These are phyloP conservation scores for Oryzias dopingdopingensis DNA, from an alignment of 2,797 vertebrate species.

Conservation along the genomic window DNA sequence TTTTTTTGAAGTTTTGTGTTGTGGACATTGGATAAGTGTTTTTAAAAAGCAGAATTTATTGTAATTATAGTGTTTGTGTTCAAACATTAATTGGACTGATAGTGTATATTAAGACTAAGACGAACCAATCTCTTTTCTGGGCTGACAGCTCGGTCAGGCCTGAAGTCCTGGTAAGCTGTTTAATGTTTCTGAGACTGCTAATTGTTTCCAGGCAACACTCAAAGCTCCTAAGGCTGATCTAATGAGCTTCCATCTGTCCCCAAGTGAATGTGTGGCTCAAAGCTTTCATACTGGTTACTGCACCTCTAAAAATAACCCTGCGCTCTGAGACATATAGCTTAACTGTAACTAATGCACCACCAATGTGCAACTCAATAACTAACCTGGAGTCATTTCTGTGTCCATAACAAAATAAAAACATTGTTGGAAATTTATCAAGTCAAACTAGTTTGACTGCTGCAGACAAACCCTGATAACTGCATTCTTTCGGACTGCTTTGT, in stretches of 20 bases:
- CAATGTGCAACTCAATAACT: conserved; percentile 11
- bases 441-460: too few species aligned
- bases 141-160: conserved; percentile 26
- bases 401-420: too few species aligned
- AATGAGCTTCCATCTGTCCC: conserved; percentile 68
- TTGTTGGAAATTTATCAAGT: too few species aligned
- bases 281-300: conserved; percentile 52
- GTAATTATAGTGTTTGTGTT: too few species aligned
- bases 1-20: too few species aligned
- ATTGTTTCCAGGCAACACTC: conserved; percentile 54
- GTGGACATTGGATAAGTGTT: too few species aligned
- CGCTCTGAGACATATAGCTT: conserved; percentile 42
- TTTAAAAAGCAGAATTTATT: too few species aligned
- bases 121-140: conserved; percentile 11
- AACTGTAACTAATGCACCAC: conserved; percentile 14
- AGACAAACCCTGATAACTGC: too few species aligned
- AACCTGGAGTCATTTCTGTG: background rate
- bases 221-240: conserved; percentile 61
- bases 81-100: too few species aligned
- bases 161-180: conserved; percentile 64
- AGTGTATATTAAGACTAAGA: too few species aligned
- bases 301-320: conserved; percentile 46
- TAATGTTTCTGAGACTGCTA: conserved; percentile 65
- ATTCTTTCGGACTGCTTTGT: conserved; percentile 35
- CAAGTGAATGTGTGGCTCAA: conserved; percentile 31